phyloP scores from a whole-genome alignment of 2,113 vertebrate genomes.

The Blennius ocellaris region DNA sequence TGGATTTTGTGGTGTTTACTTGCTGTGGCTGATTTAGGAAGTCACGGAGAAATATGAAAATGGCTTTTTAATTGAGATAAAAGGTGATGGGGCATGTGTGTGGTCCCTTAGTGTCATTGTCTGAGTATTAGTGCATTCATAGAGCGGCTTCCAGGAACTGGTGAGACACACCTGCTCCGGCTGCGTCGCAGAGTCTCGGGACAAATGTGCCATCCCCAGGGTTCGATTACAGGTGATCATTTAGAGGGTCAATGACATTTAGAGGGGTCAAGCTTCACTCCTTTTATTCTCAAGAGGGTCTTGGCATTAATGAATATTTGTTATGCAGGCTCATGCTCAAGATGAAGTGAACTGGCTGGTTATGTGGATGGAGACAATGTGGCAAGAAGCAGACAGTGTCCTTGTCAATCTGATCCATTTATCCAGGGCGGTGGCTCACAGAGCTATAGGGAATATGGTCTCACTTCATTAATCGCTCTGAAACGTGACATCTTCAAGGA shows the following conservation, averaged over 20 bases:
- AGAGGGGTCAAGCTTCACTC: conserved; percentile 65
- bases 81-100: conserved; percentile 57
- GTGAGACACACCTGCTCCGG: conserved; percentile 63
- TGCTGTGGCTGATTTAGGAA: conserved; percentile 67
- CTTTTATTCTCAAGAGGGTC: conserved; percentile 49
- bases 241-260: conserved; percentile 73
- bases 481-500: conserved; percentile 75
- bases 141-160: conserved; percentile 34
- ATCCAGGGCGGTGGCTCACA: conserved; percentile 51
- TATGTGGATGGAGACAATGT: conserved; percentile 22
- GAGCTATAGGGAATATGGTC: conserved; percentile 55
- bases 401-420: conserved; percentile 71
- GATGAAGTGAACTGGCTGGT: conserved; percentile 48
- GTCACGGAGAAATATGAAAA: conserved; percentile 67
- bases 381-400: conserved; percentile 63
- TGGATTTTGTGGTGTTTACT: conserved; percentile 70
- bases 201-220: conserved; percentile 50
- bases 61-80: conserved; percentile 77
- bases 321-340: conserved; percentile 62
- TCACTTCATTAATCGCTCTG: conserved; percentile 76
- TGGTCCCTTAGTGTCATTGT: conserved; percentile 57
- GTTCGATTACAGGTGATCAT: conserved; percentile 73
- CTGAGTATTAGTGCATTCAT: conserved; percentile 38
- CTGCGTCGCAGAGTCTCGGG: conserved; percentile 37
- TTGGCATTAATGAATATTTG: conserved; percentile 65